These are phyloP conservation scores for Syrphus vitripennis DNA, from an alignment of 2,888 invertebrate genomes.

Conservation along the genomic window DNA sequence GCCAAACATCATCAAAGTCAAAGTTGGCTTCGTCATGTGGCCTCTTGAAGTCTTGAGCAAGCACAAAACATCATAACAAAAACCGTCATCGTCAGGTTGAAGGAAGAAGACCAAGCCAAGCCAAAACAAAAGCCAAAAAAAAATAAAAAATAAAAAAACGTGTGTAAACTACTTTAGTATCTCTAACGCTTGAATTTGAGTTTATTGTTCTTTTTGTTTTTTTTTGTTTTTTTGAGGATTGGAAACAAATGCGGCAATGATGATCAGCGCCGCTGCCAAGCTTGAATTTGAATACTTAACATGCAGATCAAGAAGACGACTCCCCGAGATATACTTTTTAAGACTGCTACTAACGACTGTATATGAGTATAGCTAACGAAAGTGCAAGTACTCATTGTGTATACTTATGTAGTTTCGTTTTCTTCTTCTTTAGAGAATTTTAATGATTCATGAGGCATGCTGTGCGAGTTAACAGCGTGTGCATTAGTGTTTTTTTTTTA, in stretches of 20 bases:
- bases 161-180: slow-evolving; percentile 65
- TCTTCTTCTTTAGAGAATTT: slow-evolving; percentile 19
- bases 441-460: slow-evolving; percentile 56
- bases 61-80: slow-evolving; percentile 25
- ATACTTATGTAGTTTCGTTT: slow-evolving; percentile 37
- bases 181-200: slow-evolving; percentile 48
- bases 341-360: slow-evolving; percentile 22
- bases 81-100: not conserved
- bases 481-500: slow-evolving; percentile 49
- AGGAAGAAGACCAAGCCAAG: slow-evolving; percentile 4
- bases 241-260: slow-evolving; percentile 6
- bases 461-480: slow-evolving; percentile 12
- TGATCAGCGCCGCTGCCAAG: slow-evolving; percentile 30
- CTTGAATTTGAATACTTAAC: slow-evolving; percentile 61
- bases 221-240: slow-evolving; percentile 19
- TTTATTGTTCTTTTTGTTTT: slow-evolving; percentile 16
- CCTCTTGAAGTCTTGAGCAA: slow-evolving; percentile 43
- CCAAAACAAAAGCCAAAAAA: not conserved
- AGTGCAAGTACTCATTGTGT: slow-evolving; percentile 60
- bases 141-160: too few species aligned
- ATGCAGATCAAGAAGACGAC: slow-evolving; percentile 7
- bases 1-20: slow-evolving; percentile 60
- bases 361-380: slow-evolving; percentile 63
- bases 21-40: slow-evolving; percentile 51
- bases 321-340: not conserved